A percentile compares a stretch with the other conserved stretches of the same genome.
phyloP scores from a whole-genome alignment of 1,140 invertebrate species.

The Drosophila saltans region DNA sequence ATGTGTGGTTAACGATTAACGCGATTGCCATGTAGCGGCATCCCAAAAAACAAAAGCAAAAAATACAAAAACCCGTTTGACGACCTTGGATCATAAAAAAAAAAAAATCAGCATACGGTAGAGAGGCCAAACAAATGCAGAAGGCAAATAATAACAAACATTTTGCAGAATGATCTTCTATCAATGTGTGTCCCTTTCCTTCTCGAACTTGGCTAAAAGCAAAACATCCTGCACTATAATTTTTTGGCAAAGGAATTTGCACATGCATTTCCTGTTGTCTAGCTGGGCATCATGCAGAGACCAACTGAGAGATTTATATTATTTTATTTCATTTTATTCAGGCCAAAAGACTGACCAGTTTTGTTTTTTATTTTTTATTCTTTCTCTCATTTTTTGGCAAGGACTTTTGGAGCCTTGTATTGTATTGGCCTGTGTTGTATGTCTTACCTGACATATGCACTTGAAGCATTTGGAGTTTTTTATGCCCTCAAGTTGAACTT shows the following conservation, averaged over 20 bases:
- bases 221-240: background rate
- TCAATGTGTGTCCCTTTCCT: background rate
- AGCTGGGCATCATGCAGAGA: slow-evolving; percentile 72
- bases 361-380: background rate
- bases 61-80: slow-evolving; percentile 72
- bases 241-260: slow-evolving; percentile 45
- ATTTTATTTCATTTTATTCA: slow-evolving; percentile 52
- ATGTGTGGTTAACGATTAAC: slow-evolving; percentile 53
- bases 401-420: slow-evolving; percentile 44
- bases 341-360: slow-evolving; percentile 56
- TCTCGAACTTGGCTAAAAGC: slow-evolving; percentile 6
- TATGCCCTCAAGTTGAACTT: slow-evolving; percentile 55
- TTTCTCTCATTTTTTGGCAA: slow-evolving; percentile 44
- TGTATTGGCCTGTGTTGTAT: background rate
- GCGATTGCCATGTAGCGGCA: slow-evolving; percentile 58
- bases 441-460: slow-evolving; percentile 74
- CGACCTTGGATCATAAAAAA: slow-evolving; percentile 80
- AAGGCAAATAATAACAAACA: slow-evolving; percentile 40
- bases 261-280: slow-evolving; percentile 53
- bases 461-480: slow-evolving; percentile 76
- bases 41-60: slow-evolving; percentile 38
- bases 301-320: slow-evolving; percentile 39
- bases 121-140: slow-evolving; percentile 70
- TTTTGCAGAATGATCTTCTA: slow-evolving; percentile 15
- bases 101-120: slow-evolving; percentile 31